Base-by-base conservation (phyloP, 1,140 invertebrate genomes). In the Bursaphelenchus mucronatus region DNA sequence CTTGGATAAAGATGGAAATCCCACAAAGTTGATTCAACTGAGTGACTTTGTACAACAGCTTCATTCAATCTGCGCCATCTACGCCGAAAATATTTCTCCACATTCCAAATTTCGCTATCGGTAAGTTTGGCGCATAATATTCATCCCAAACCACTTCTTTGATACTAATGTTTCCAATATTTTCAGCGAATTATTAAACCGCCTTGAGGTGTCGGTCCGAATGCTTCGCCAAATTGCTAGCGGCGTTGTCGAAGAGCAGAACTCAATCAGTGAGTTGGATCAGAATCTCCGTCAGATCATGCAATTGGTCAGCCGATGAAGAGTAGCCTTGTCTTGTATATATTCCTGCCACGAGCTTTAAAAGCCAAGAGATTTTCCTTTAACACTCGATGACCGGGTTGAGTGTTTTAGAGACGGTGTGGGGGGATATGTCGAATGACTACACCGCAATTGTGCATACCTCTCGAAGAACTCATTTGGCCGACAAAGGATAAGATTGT, bases 71-170 rank as follows among this genome's bases (percentile, higher is more conserved):
- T 80, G 75, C 57, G 58, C 66, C 30, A 72, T 80, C 55, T 80
- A 79, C 61, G 78, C 77, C 5, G 78, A 80, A 52, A 78, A 80
- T 59, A 80, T 80, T 50, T 74, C 79, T 4, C 78, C 78, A n/a
- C 78, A 80, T 65, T 78, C 72, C 50, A 80, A 80, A 63, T 80
- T 80, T 61, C 58, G 73, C 45, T 80, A 70, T 58, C 67, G 74
- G 77, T 81, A 51, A 63, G 67, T 8, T 17, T n/a, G 46, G 21
- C 30, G 11, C 19, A 13, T 11, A 44, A 21, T 19, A 30, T 9
- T n/a, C 0, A 15, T n/a, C 8, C 5, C 69, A 30, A 43, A 70
- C 13, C 30, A 69, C 52, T 15, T 17, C 8, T 70, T 11, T 45
- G 19, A 0, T 8, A 17, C 13, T 17, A 15, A 9, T 44, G n/a